Evolutionary conservation across 92 coral and sea anemone genomes (phyloP), one percentile per base, ranked within the genome.

Genomic region (Palythoa grandis): DNA sequence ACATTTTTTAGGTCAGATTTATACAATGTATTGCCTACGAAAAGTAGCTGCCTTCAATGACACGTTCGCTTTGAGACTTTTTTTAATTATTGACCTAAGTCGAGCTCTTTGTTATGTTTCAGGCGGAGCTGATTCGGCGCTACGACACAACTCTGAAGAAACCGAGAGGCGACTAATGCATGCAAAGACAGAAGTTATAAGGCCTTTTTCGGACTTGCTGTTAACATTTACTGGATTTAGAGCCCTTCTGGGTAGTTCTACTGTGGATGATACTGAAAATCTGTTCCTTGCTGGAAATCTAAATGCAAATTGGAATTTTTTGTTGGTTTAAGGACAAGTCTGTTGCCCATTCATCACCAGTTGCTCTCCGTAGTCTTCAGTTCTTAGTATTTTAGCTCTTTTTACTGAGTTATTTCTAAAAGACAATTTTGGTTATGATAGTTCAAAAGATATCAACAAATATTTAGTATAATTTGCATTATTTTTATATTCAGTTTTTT

Each of bases 51-150:
- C 50, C 4, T 8, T 43, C 50, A 43, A 1, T 29, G 7, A 43
- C 50, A 43, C 50, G 50, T 5, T 43, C 1, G 35, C 35, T 29
- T 29, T 29, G 50, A 43, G 50, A 43, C 11, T 58, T 58, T 58
- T 9, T n/a, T 57, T 19, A 2, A 57, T 29, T 71, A 12, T 13
- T 23, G 0, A 53, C 3, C 40, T 20, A 58, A 35, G 40, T 19
- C 15, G 11, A 25, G 5, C 13, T 24, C 47, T 29, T 29, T 47
- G n/a, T 83, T 47, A 24, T 40, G 48, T 85, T 85, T 71, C 89
- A 97, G 99, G 99, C 97, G 89, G 98, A 97, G 89, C 87, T 97
- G 83, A 97, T 97, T 70, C 93, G 99, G 24, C 94, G 99, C 39
- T 97, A 97, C 82, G 99, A 97, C 84, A 97, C 99, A 20, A 97